A percentile compares a stretch with the other conserved stretches of the same genome.
These are phyloP conservation scores for Monochamus saltuarius DNA, from an alignment of 1,140 invertebrate genomes.

Conservation along the genomic window DNA sequence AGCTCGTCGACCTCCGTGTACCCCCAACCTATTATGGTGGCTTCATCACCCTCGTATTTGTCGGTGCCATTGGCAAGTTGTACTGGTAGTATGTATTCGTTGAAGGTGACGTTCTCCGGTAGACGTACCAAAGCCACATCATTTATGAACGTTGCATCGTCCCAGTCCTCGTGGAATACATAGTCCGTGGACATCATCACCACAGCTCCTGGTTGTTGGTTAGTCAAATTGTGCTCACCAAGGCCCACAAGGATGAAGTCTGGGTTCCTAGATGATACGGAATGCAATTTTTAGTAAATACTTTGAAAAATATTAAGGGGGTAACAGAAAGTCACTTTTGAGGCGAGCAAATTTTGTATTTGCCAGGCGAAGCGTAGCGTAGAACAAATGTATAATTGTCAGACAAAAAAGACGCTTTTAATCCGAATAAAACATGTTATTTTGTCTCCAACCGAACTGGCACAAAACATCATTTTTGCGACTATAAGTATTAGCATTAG, in stretches of 20 bases:
- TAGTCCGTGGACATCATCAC: conserved; percentile 7
- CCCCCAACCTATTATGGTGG: conserved; percentile 29
- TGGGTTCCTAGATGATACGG: conserved; percentile 1
- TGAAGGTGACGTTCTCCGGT: conserved; percentile 6
- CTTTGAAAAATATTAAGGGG: too few species aligned
- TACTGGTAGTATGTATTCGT: conserved; percentile 20
- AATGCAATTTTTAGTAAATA: too few species aligned
- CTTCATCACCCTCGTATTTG: conserved; percentile 11
- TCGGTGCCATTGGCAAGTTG: conserved; percentile 8
- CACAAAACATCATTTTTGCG: too few species aligned
- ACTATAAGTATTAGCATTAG: too few species aligned
- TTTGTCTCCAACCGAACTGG: too few species aligned
- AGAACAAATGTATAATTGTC: too few species aligned
- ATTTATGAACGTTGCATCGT: conserved; percentile 7
- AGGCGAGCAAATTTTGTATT: too few species aligned
- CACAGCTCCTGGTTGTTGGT: conserved; percentile 3
- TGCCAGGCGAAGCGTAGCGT: too few species aligned
- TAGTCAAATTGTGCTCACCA: conserved; percentile 24
- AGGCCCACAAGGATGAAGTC: conserved; percentile 20
- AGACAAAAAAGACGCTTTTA: too few species aligned
- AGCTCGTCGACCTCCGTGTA: conserved; percentile 1
- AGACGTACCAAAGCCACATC: conserved; percentile 27
- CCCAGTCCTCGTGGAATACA: conserved; percentile 14
- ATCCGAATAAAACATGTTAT: too few species aligned
- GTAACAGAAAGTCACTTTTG: too few species aligned